A percentile compares a stretch with the other conserved stretches of the same genome.
These are phyloP conservation scores for Drosophila algonquin DNA, from an alignment of 2,888 invertebrate genomes.

Conservation along the genomic window DNA sequence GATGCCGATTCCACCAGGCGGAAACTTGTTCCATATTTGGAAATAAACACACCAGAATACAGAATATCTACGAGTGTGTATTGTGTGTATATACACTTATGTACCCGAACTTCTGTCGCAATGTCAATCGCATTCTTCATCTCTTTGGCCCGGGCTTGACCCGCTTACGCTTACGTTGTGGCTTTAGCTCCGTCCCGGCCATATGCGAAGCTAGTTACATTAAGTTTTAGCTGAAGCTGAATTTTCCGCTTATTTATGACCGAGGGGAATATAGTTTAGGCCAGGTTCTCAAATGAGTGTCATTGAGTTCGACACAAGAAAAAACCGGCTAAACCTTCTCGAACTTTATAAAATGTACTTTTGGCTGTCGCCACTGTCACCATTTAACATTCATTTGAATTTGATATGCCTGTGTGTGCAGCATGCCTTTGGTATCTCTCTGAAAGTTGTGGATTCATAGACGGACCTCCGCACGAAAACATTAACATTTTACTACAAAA, in stretches of 20 bases:
- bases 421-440: constrained; percentile 40
- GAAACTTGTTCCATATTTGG: constrained; percentile 40
- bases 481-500: constrained; percentile 6
- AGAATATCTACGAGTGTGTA: background rate
- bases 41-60: constrained; percentile 36
- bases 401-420: constrained; percentile 71
- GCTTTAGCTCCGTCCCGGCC: constrained; percentile 2
- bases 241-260: constrained; percentile 25
- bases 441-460: background rate
- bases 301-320: background rate
- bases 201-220: constrained; percentile 9
- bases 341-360: constrained; percentile 3
- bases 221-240: constrained; percentile 17
- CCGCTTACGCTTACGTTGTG: constrained; percentile 24
- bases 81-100: background rate
- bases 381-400: constrained; percentile 57
- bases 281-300: background rate
- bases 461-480: no score
- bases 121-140: constrained; percentile 47
- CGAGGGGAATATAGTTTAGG: constrained; percentile 33
- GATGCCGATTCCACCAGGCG: constrained; percentile 23
- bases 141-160: constrained; percentile 31
- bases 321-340: constrained; percentile 12
- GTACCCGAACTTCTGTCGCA: constrained; percentile 34
- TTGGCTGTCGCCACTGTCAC: constrained; percentile 37